phyloP scores from a whole-genome alignment of 2,113 vertebrate genomes.

The Pedetes capensis region DNA sequence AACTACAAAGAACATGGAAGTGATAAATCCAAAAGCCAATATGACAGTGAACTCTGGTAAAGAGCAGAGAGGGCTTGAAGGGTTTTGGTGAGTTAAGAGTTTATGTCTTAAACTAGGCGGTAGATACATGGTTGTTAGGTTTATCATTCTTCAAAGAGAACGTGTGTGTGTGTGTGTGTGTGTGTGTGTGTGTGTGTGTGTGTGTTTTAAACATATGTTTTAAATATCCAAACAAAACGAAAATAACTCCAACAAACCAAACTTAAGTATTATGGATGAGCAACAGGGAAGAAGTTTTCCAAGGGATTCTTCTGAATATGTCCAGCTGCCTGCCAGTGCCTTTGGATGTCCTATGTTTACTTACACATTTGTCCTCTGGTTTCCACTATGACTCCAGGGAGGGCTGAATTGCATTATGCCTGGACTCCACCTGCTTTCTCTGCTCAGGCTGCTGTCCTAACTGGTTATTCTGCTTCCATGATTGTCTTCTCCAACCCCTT shows the following conservation, averaged over 20 bases:
- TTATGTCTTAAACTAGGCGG: neutral
- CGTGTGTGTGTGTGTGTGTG: too few species aligned
- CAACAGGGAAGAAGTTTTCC: neutral
- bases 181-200: too few species aligned
- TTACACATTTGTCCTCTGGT: neutral
- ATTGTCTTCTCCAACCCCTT: neutral
- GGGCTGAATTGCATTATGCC: neutral
- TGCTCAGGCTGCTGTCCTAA: neutral
- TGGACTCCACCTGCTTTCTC: neutral
- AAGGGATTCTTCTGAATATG: neutral
- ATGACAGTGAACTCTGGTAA: neutral
- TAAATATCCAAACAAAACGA: neutral
- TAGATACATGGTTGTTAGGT: neutral
- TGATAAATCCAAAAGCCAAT: neutral
- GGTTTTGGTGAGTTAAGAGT: neutral
- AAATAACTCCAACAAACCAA: neutral
- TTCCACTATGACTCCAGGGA: neutral
- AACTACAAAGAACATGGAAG: neutral
- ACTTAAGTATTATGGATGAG: neutral
- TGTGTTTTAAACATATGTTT: neutral
- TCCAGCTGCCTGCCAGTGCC: neutral
- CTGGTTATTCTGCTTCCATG: fast-evolving
- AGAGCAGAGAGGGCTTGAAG: neutral
- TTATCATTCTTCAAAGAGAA: neutral
- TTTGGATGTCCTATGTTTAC: neutral